Percentiles rank a stretch among this genome's conserved stretches.
Evolutionary conservation across 2,113 vertebrate genomes (phyloP).

Genomic region (Eurypyga helias): DNA sequence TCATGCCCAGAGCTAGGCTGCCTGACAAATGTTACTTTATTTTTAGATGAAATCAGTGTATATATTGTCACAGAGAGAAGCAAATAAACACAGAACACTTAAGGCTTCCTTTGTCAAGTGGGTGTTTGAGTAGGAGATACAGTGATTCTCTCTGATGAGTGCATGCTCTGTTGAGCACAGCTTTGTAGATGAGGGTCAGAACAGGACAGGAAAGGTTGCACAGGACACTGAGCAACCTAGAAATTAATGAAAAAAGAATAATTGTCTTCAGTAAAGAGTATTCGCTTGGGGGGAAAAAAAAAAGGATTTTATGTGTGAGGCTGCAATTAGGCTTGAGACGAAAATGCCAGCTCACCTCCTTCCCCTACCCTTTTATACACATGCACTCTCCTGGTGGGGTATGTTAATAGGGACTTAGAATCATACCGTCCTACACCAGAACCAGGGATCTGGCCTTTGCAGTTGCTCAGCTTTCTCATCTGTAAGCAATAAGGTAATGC

Average conservation of each 20-base stretch:
- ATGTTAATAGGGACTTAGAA: background rate
- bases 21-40: background rate
- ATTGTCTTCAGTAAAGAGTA: background rate
- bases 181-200: background rate
- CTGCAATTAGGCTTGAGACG: background rate
- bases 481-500: background rate
- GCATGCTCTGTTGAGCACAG: background rate
- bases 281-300: background rate
- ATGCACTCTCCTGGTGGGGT: background rate
- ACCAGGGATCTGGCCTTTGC: background rate
- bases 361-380: background rate
- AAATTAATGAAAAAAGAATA: background rate
- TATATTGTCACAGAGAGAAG: background rate
- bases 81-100: slow-evolving; percentile 7
- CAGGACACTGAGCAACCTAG: background rate
- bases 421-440: background rate
- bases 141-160: background rate
- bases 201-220: background rate
- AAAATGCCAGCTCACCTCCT: background rate
- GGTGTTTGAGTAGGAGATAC: background rate
- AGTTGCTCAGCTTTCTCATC: background rate
- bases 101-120: background rate
- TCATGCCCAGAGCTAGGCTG: background rate
- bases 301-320: background rate
- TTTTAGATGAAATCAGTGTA: slow-evolving; percentile 7